These are phyloP conservation scores for Elymnias hypermnestra DNA, from an alignment of 1,140 invertebrate species.

Conservation along the genomic window DNA sequence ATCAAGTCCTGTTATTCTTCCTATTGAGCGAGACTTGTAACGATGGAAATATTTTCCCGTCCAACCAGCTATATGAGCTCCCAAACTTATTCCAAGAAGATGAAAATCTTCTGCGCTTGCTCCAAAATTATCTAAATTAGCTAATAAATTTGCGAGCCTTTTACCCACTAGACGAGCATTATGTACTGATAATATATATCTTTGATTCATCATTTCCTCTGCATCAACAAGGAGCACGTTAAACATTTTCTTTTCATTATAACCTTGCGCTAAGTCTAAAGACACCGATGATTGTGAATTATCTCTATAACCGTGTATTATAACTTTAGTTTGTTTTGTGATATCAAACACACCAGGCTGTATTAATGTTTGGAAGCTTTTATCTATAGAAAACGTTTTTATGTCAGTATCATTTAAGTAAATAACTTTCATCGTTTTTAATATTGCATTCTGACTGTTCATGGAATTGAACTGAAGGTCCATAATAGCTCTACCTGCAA, in stretches of 20 bases:
- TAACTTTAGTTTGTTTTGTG: slow-evolving; percentile 61
- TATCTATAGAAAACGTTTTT: slow-evolving; percentile 45
- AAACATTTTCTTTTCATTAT: slow-evolving; percentile 59
- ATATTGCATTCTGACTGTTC: slow-evolving; percentile 43
- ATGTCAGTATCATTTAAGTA: slow-evolving; percentile 35
- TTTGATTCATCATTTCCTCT: slow-evolving; percentile 55
- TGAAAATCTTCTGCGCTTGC: slow-evolving; percentile 71
- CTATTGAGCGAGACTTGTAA: slow-evolving; percentile 50
- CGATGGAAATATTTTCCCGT: slow-evolving; percentile 77
- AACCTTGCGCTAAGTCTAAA: slow-evolving; percentile 48
- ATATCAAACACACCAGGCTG: slow-evolving; percentile 52
- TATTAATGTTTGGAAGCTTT: slow-evolving; percentile 45
- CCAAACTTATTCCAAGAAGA: slow-evolving; percentile 79
- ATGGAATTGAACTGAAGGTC: slow-evolving; percentile 47
- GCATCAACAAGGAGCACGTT: slow-evolving; percentile 62
- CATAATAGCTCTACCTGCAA: slow-evolving; percentile 62
- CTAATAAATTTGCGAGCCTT: slow-evolving; percentile 68
- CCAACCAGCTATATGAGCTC: slow-evolving; percentile 78
- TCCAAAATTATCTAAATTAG: slow-evolving; percentile 71
- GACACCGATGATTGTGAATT: slow-evolving; percentile 55
- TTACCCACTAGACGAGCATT: slow-evolving; percentile 67
- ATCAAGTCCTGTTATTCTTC: slow-evolving; percentile 75
- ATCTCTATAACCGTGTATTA: slow-evolving; percentile 65
- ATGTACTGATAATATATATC: slow-evolving; percentile 56
- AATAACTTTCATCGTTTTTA: slow-evolving; percentile 62